Percentiles rank a stretch among this genome's conserved stretches.
phyloP scores from a whole-genome alignment of 1,140 invertebrate genomes.

The Wasmannia auropunctata region DNA sequence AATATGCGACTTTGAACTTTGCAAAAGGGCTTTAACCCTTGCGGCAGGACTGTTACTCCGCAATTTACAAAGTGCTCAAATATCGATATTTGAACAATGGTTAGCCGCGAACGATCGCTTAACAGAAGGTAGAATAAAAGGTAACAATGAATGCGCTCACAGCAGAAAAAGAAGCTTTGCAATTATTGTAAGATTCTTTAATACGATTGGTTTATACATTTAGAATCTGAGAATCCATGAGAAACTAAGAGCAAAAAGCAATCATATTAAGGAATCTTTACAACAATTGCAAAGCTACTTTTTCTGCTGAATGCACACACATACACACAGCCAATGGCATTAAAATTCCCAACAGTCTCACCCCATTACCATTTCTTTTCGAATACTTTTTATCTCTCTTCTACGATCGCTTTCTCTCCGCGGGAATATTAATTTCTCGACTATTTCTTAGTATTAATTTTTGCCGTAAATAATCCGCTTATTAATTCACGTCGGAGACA shows the following conservation, averaged over 20 bases:
- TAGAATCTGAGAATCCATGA: no score
- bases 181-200: no score
- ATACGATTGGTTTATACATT: no score
- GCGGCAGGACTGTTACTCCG: not conserved
- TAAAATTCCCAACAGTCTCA: not conserved
- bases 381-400: not conserved
- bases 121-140: not conserved
- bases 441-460: not conserved
- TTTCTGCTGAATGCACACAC: no score
- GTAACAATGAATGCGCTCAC: no score
- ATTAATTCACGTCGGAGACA: not conserved
- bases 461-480: not conserved
- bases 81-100: not conserved
- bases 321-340: no score
- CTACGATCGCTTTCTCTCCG: not conserved
- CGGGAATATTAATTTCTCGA: not conserved
- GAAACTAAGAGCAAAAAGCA: no score
- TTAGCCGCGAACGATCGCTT: not conserved
- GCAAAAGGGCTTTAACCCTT: not conserved
- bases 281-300: no score
- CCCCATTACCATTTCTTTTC: no score
- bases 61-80: slow-evolving; percentile 2
- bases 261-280: no score
- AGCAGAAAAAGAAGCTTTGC: no score
- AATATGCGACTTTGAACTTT: slow-evolving; percentile 33